These are phyloP conservation scores for Myotis myotis DNA, from an alignment of 2,797 vertebrate species.

Conservation along the genomic window DNA sequence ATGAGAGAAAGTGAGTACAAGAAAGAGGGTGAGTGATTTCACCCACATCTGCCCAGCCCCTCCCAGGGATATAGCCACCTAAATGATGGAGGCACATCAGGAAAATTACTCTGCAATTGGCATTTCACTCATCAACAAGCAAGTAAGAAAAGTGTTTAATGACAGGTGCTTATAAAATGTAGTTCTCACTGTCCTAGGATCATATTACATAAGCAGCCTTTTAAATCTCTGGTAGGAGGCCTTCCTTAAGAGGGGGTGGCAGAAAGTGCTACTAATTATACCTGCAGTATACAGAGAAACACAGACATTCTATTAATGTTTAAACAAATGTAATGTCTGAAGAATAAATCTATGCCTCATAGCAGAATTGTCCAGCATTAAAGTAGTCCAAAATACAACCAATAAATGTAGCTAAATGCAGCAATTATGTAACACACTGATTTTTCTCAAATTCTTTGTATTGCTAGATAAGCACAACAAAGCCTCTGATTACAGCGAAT, in stretches of 20 bases:
- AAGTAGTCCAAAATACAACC: constrained; percentile 56
- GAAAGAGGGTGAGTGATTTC: neutral
- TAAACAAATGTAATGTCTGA: constrained; percentile 49
- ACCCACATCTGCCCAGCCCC: neutral
- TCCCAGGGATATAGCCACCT: neutral
- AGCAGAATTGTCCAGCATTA: constrained; percentile 64
- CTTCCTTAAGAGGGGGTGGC: neutral
- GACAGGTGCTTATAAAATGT: neutral
- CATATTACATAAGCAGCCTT: constrained; percentile 26
- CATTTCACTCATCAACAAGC: neutral
- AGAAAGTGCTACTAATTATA: constrained; percentile 35
- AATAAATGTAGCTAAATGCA: constrained; percentile 73
- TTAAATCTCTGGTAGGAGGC: neutral
- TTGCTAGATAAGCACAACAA: constrained; percentile 73
- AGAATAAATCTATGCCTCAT: constrained; percentile 62
- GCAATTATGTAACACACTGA: constrained; percentile 71
- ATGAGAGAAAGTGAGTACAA: neutral
- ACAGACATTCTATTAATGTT: constrained; percentile 65
- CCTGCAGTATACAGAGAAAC: constrained; percentile 46
- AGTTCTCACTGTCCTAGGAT: constrained; percentile 15
- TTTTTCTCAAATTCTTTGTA: constrained; percentile 78
- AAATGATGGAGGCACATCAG: neutral
- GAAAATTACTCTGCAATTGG: neutral
- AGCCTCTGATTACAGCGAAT: constrained; percentile 77
- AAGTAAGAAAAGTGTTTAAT: constrained; percentile 5